Conservation (phyloP, 2,888 invertebrate genomes). For the Tetropium fuscum region DNA sequence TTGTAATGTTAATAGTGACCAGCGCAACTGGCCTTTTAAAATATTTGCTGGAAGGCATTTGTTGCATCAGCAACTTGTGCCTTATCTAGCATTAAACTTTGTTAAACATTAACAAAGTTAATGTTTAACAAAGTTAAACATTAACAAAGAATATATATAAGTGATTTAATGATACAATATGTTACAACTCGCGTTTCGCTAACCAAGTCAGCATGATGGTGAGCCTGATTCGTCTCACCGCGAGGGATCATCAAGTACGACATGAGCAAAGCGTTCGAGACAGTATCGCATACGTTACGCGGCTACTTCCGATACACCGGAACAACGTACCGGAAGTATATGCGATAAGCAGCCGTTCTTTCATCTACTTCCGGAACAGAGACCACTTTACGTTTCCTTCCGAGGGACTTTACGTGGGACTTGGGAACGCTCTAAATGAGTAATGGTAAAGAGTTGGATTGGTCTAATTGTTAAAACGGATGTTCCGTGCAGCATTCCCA, state of each 20-base stretch:
- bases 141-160: no score
- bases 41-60: no score
- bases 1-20: no score
- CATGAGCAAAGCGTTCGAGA: constrained; percentile 23
- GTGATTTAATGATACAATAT: no score
- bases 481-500: constrained; percentile 56
- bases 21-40: no score
- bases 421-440: constrained; percentile 56
- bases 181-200: no score
- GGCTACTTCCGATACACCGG: constrained; percentile 59
- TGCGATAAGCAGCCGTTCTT: constrained; percentile 62
- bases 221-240: background rate
- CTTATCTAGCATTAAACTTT: no score
- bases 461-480: constrained; percentile 64
- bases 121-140: no score
- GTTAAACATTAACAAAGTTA: no score
- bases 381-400: constrained; percentile 67
- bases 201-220: no score
- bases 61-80: no score
- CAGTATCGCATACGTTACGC: constrained; percentile 31
- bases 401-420: constrained; percentile 50
- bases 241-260: background rate
- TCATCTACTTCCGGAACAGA: constrained; percentile 45
- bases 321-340: constrained; percentile 59
- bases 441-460: constrained; percentile 60